A percentile compares a stretch with the other conserved stretches of the same genome.
Evolutionary conservation across 1,140 invertebrate genomes (phyloP).

Genomic region (Drosophila nikananu): DNA sequence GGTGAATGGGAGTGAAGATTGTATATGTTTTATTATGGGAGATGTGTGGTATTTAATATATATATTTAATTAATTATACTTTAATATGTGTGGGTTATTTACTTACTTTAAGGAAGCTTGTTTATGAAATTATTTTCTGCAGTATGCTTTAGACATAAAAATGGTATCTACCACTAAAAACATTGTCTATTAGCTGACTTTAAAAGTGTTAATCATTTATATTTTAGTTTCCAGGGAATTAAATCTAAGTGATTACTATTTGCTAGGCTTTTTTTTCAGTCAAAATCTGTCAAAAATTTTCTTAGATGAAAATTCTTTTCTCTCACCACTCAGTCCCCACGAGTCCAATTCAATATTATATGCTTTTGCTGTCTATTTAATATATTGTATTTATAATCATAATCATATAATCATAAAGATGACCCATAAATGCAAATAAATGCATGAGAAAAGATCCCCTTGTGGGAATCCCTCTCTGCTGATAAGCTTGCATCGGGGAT

Average conservation of each 20-base stretch:
- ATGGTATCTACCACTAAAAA: too few species aligned
- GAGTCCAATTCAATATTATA: not conserved
- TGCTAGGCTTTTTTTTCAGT: not conserved
- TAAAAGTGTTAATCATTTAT: not conserved
- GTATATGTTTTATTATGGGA: too few species aligned
- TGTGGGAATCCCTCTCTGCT: not conserved
- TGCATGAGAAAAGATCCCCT: slow-evolving; percentile 2
- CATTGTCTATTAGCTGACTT: too few species aligned
- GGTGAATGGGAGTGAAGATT: too few species aligned
- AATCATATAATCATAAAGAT: not conserved
- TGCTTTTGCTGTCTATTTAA: not conserved
- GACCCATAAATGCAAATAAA: not conserved
- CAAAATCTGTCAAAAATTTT: not conserved
- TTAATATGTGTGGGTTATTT: too few species aligned
- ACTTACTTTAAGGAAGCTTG: not conserved
- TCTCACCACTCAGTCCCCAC: not conserved
- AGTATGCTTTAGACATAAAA: not conserved
- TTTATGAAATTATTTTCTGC: not conserved
- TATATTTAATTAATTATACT: too few species aligned
- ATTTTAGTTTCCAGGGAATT: not conserved
- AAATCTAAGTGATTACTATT: not conserved
- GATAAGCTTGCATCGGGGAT: slow-evolving; percentile 24
- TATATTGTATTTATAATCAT: not conserved
- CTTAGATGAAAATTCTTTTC: not conserved
- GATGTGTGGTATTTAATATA: too few species aligned